These are phyloP conservation scores for Marmota monax DNA, from an alignment of 2,113 vertebrate genomes.

Conservation along the genomic window DNA sequence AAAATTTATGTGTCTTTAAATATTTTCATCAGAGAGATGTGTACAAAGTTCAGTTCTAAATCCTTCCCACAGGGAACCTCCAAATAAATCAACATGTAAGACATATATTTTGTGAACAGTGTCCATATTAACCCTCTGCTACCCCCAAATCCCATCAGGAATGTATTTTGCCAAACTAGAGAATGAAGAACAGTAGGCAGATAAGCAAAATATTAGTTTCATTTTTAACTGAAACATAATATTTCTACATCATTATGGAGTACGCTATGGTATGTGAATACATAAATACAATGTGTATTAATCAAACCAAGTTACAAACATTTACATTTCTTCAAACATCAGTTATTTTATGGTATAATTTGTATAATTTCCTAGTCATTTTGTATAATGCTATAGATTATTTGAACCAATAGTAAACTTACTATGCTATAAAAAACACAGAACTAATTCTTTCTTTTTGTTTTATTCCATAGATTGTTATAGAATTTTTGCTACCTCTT, in stretches of 20 bases:
- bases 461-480: background rate
- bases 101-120: background rate
- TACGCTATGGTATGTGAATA: too few relatives aligned
- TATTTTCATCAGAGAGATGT: background rate
- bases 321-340: too few relatives aligned
- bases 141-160: background rate
- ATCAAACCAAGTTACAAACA: too few relatives aligned
- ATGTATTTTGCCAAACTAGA: background rate
- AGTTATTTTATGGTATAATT: too few relatives aligned
- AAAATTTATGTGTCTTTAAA: background rate
- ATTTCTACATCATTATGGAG: background rate
- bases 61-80: background rate
- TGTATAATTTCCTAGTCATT: too few relatives aligned
- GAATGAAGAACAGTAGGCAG: background rate
- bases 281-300: too few relatives aligned
- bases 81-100: background rate
- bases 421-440: too few relatives aligned
- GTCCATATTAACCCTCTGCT: background rate
- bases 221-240: background rate
- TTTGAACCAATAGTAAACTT: too few relatives aligned
- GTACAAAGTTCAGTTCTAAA: background rate
- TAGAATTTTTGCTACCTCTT: background rate
- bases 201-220: background rate
- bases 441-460: too few relatives aligned
- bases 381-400: too few relatives aligned